These are phyloP conservation scores for Psylliodes chrysocephalus DNA, from an alignment of 2,888 invertebrate genomes.

Conservation along the genomic window DNA sequence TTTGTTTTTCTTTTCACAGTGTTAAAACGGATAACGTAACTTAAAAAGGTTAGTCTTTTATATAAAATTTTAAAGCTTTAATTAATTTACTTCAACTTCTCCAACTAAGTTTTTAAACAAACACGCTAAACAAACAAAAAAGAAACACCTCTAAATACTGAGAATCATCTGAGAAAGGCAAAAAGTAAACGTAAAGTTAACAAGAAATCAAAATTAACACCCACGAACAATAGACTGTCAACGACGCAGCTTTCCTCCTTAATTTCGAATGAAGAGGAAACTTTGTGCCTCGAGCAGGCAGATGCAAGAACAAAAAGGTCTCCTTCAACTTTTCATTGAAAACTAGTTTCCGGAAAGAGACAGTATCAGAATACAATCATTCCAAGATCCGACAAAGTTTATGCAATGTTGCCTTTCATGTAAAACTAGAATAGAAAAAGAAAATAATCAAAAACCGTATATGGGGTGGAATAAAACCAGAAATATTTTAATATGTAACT, in stretches of 20 bases:
- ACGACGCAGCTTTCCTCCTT: conserved; percentile 4
- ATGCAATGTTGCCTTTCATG: background rate
- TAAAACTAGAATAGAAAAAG: too few relatives aligned
- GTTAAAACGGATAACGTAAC: too few relatives aligned
- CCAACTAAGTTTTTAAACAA: too few relatives aligned
- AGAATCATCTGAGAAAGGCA: background rate
- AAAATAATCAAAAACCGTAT: too few relatives aligned
- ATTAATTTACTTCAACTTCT: too few relatives aligned
- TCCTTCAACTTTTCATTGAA: background rate
- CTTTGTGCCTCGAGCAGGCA: background rate
- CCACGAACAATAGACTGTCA: conserved; percentile 7
- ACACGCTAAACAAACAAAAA: too few relatives aligned
- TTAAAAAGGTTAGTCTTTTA: too few relatives aligned
- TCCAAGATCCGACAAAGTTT: background rate
- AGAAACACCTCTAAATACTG: too few relatives aligned
- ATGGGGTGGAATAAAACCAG: too few relatives aligned
- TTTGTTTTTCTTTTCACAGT: too few relatives aligned
- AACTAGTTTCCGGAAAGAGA: conserved; percentile 10
- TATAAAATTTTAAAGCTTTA: too few relatives aligned
- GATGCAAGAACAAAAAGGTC: background rate
- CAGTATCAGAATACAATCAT: conserved; percentile 7
- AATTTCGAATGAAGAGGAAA: background rate
- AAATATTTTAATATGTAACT: too few relatives aligned
- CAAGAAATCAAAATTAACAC: conserved; percentile 2
- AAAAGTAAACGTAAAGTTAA: background rate